Percentiles rank a stretch among this genome's conserved stretches.
These are phyloP conservation scores for Trichacis sp. DNA, from an alignment of 2,888 invertebrate species.

Conservation along the genomic window DNA sequence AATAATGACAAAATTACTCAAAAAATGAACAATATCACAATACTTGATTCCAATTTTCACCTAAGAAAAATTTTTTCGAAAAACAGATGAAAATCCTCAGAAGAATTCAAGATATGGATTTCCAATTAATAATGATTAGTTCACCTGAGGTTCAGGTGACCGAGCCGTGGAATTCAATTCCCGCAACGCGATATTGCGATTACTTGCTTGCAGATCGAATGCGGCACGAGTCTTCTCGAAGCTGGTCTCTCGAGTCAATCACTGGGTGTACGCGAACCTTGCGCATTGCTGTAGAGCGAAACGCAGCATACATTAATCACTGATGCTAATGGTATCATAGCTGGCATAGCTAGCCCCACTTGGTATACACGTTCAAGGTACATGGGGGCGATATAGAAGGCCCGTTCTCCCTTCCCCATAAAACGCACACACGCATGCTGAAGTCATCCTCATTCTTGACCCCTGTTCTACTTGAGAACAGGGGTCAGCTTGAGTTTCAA, in stretches of 20 bases:
- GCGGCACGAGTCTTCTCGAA: constrained; percentile 39
- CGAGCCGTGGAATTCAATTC: constrained; percentile 40
- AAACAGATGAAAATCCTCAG: no score
- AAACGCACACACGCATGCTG: constrained; percentile 44
- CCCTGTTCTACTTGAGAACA: constrained; percentile 33
- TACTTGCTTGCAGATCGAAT: constrained; percentile 42
- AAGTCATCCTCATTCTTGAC: constrained; percentile 46
- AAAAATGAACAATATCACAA: no score
- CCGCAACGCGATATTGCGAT: constrained; percentile 37
- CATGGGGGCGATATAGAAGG: constrained; percentile 12
- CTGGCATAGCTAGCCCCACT: constrained; percentile 53
- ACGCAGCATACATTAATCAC: constrained; percentile 67
- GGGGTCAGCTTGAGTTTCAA: no score
- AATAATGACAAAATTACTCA: no score
- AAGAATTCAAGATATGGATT: no score
- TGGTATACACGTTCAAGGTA: constrained; percentile 34
- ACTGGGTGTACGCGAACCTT: constrained; percentile 55
- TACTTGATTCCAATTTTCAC: no score
- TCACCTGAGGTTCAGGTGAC: constrained; percentile 15
- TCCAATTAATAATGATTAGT: no score
- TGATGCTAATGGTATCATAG: constrained; percentile 67
- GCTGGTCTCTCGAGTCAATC: constrained; percentile 57
- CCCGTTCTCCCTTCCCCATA: constrained; percentile 29
- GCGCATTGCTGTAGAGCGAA: constrained; percentile 56
- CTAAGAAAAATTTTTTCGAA: no score